phyloP scores from a whole-genome alignment of 1,140 invertebrate species.

The Atta texana region DNA sequence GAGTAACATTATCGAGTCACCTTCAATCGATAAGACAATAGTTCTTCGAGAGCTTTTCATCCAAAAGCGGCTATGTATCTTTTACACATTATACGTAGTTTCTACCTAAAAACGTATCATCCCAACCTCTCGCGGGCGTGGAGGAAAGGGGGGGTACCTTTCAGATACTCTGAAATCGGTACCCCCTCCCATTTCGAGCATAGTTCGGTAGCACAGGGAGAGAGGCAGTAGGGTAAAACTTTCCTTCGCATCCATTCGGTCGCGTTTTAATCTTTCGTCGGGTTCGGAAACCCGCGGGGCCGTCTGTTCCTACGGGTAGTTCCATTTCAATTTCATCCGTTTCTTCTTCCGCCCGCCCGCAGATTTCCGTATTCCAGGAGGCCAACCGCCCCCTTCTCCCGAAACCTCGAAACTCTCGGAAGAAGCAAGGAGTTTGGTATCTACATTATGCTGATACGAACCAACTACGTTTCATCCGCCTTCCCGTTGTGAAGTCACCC shows the following conservation, averaged over 20 bases:
- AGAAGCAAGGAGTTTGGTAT: slow-evolving; percentile 80
- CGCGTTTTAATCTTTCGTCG: slow-evolving; percentile 83
- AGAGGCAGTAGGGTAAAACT: slow-evolving; percentile 69
- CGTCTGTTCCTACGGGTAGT: slow-evolving; percentile 81
- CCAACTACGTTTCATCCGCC: slow-evolving; percentile 76
- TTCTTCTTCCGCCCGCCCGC: not conserved
- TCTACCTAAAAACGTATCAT: slow-evolving; percentile 46
- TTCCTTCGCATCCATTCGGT: slow-evolving; percentile 79
- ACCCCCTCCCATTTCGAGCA: slow-evolving; percentile 62
- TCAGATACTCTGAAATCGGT: slow-evolving; percentile 72
- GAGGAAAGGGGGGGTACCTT: slow-evolving; percentile 33
- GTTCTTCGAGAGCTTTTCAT: not conserved
- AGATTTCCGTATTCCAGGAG: slow-evolving; percentile 47
- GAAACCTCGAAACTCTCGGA: slow-evolving; percentile 76
- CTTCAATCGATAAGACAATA: slow-evolving; percentile 5
- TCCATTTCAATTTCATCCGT: slow-evolving; percentile 83
- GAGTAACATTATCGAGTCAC: not conserved
- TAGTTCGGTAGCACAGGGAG: slow-evolving; percentile 71
- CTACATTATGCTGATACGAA: slow-evolving; percentile 84
- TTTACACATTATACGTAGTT: slow-evolving; percentile 28
- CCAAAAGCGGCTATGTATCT: not conserved
- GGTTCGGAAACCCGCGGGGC: slow-evolving; percentile 81
- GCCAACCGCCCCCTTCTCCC: slow-evolving; percentile 40
- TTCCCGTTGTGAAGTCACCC: slow-evolving; percentile 49
- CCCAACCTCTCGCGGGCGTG: not conserved